Base-by-base conservation (phyloP, 92 coral and sea anemone species). In the Scolanthus callimorphus region DNA sequence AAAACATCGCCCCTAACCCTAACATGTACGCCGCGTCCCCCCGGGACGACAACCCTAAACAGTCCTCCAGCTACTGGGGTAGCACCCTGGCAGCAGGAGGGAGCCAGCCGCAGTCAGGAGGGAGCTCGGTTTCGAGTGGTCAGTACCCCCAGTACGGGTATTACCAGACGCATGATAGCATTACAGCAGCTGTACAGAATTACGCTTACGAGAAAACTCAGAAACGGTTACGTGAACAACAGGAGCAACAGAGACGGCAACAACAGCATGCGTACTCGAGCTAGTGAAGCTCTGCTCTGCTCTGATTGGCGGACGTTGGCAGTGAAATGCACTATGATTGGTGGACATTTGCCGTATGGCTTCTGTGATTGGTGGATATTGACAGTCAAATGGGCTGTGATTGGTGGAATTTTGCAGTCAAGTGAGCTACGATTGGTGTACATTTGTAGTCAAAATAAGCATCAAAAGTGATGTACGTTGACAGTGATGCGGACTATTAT, bases 131-230 rank as follows among this genome's bases (percentile, higher is more conserved):
- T 6, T 62, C 78, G 3, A 55, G 41, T 2, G 73, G 84, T 21
- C 85, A 85, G 53, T 86, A 52, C 59, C 96, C 91, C 2, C 98
- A 92, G 82, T 92, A 76, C 55, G 96, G 98, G 0, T 92, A 92
- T 71, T 88, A 89, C 52, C 98, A 92, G 47, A 90, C 86, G 59
- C 96, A 87, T 55, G 96, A 87, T 58, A 83, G 81, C 53, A 74
- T 79, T 13, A 51, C 70, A 20, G 63, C 76, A 4, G 86, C 86
- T 0, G 67, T 76, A 29, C 80, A 80, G 71, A 65, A 80, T 31
- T 70, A 51, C 37, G 80, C 85, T 0, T 74, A 71, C 29, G 67
- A 65, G 29, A 55, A 60, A 22, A 76, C 63, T 20, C 65, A 69
- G 49, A 51, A 69, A 28, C 63, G 67, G 2, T 73, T 67, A 34